Percentiles rank a stretch among this genome's conserved stretches.
Evolutionary conservation across 2,797 vertebrate genomes (phyloP).

Genomic region (Todus mexicanus): DNA sequence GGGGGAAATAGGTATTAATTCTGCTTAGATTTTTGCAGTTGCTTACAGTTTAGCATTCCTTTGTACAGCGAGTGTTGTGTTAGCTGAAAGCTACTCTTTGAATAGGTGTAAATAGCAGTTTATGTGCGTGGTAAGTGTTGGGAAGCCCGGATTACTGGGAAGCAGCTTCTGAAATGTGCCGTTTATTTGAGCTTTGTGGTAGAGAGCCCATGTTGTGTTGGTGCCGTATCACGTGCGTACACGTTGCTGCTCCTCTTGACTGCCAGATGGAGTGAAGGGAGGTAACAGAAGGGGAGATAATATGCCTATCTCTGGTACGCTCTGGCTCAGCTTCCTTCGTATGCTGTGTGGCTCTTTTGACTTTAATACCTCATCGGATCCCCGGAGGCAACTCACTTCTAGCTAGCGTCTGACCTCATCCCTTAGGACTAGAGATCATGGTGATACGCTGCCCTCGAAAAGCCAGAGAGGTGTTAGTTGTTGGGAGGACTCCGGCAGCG

Average conservation of each 20-base stretch:
- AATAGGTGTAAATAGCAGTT: not conserved
- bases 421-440: not conserved
- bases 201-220: not conserved
- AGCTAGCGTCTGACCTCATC: not conserved
- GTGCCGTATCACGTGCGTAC: not conserved
- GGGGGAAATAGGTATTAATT: not conserved
- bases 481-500: not conserved
- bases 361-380: not conserved
- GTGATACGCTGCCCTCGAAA: not conserved
- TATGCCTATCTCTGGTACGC: not conserved
- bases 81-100: not conserved
- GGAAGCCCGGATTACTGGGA: not conserved
- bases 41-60: not conserved
- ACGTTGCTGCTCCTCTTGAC: not conserved
- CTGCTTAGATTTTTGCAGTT: not conserved
- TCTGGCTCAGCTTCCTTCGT: not conserved
- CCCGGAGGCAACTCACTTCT: not conserved
- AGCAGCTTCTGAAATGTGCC: not conserved
- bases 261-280: not conserved
- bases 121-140: not conserved
- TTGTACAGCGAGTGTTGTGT: not conserved
- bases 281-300: not conserved
- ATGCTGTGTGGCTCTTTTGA: not conserved
- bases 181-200: not conserved
- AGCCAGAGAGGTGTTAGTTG: not conserved